Evolutionary conservation across 2,113 vertebrate genomes (phyloP), one percentile per base, ranked within the genome.

Genomic region (Cynocephalus volans): DNA sequence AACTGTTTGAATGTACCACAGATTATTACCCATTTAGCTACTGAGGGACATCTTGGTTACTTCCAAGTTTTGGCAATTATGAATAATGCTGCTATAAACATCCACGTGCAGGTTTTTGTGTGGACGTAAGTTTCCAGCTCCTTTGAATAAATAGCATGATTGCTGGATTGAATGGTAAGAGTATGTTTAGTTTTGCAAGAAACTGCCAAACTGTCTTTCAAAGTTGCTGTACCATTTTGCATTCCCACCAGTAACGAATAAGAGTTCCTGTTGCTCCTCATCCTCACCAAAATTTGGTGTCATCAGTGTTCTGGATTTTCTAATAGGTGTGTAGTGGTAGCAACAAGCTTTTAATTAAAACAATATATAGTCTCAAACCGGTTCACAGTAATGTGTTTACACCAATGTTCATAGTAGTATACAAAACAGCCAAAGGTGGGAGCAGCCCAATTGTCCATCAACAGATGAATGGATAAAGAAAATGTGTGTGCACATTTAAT

Each of bases 121-220:
- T 75, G 52, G 15, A 79, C 12, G 18, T 82, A 89, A 77, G 36
- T 75, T 81, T 69, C 26, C n/a, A 45, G 21, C 50, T 62, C 18
- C 18, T 86, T 54, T 93, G 14, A 64, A n/a, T 82, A 69, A 87
- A 62, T 14, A 41, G 48, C 23, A 62, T 41, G 65, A 60, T 31
- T 81, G 31, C 79, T 82, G 52, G 52, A 19, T 33, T 21, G 36
- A 21, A 31, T 23, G 18, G 6, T 79, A 64, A 88, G 54, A 85
- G 76, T 79, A 48, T 58, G 14, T 83, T 81, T 93, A 58, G 17
- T 84, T 88, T 95, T 84, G 41, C 82, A 54, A 82, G 26, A 93
- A 72, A 85, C 72, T 72, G 62, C 41, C 73, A 87, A 79, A 60
- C 50, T 72, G 48, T 58, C 50, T 88, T 88, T 36, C 45, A 77